These are phyloP conservation scores for Dexiosoma caninum DNA, from an alignment of 2,888 invertebrate genomes.

Conservation along the genomic window DNA sequence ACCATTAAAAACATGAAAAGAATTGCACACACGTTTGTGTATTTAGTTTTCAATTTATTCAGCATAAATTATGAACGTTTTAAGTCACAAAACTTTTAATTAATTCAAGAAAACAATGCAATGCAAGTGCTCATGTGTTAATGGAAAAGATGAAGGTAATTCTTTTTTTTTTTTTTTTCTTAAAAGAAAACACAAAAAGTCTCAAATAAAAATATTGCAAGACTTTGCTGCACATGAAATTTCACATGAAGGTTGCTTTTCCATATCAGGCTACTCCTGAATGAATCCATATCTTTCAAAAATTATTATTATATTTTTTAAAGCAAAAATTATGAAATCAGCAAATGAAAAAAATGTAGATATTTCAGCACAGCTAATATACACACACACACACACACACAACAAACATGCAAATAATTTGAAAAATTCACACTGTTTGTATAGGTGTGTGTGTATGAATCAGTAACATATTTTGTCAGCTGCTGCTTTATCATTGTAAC, in stretches of 20 bases:
- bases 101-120: slow-evolving; percentile 4
- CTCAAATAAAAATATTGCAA: not conserved
- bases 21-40: too few relatives aligned
- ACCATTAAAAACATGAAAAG: too few relatives aligned
- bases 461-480: slow-evolving; percentile 11
- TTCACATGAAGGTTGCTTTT: not conserved
- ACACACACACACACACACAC: not conserved
- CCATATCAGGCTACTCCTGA: too few relatives aligned
- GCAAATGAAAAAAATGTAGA: too few relatives aligned
- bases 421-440: too few relatives aligned
- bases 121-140: not conserved
- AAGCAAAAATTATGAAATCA: too few relatives aligned
- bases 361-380: too few relatives aligned
- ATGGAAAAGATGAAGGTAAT: not conserved
- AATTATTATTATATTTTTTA: too few relatives aligned
- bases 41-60: not conserved
- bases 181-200: not conserved
- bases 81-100: slow-evolving; percentile 13
- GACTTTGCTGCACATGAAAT: not conserved
- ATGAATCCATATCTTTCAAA: too few relatives aligned
- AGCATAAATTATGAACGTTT: not conserved
- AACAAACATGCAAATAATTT: not conserved
- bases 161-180: not conserved
- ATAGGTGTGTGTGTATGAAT: too few relatives aligned
- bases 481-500: not conserved